phyloP scores from a whole-genome alignment of 2,888 invertebrate species.

The Zonitis immaculata region DNA sequence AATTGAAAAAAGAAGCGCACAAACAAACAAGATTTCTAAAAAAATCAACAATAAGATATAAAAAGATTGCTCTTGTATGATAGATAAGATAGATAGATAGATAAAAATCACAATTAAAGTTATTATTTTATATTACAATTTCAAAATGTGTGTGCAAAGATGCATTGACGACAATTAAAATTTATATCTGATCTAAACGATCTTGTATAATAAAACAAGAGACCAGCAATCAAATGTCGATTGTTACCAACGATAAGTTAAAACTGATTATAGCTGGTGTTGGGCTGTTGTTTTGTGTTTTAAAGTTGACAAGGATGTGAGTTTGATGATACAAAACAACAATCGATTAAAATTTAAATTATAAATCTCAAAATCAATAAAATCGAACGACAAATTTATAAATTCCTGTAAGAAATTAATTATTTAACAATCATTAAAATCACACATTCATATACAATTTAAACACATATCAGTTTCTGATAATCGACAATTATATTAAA shows the following conservation, averaged over 20 bases:
- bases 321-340: not conserved
- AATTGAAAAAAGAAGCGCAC: no score
- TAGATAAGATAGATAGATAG: no score
- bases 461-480: not conserved
- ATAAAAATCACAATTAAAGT: slow-evolving; percentile 14
- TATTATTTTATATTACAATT: no score
- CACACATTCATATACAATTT: not conserved
- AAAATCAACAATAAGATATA: no score
- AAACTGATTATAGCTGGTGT: not conserved
- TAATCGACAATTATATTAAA: not conserved
- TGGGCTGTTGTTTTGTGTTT: no score
- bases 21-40: no score
- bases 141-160: no score
- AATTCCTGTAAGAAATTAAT: not conserved
- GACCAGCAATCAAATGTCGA: slow-evolving; percentile 14
- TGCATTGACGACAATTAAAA: slow-evolving; percentile 20
- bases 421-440: not conserved
- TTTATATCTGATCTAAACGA: slow-evolving; percentile 10
- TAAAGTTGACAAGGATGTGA: not conserved
- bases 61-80: no score
- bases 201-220: slow-evolving; percentile 12
- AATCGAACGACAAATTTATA: not conserved
- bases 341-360: not conserved
- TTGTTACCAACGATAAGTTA: slow-evolving; percentile 1
- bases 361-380: no score